Evolutionary conservation across 2,888 invertebrate species (phyloP).

Genomic region (Leptogaster cylindrica): DNA sequence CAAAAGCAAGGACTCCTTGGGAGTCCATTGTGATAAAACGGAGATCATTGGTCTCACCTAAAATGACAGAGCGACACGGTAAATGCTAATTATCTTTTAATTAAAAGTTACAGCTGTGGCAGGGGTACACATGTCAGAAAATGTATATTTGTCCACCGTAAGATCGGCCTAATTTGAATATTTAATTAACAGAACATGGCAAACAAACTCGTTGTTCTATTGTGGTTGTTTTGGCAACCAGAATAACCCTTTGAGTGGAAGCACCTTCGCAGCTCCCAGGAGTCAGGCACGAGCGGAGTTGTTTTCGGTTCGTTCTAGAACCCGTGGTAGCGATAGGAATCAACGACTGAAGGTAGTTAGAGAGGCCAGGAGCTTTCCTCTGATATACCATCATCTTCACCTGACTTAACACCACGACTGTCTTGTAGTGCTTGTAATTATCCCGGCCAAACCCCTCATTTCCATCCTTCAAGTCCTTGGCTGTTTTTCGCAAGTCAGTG

Average conservation of each 20-base stretch:
- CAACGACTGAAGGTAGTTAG: too few relatives aligned
- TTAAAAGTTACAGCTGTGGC: conserved; percentile 31
- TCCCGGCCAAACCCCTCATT: conserved; percentile 9
- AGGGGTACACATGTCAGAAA: conserved; percentile 8
- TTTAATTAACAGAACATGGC: conserved; percentile 32
- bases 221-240: neutral
- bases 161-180: conserved; percentile 35
- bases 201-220: neutral
- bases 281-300: neutral
- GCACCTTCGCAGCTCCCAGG: neutral
- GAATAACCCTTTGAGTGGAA: neutral
- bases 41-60: conserved; percentile 26
- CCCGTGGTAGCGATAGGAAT: too few relatives aligned
- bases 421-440: conserved; percentile 13
- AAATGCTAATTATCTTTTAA: conserved; percentile 39
- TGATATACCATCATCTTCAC: too few relatives aligned
- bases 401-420: too few relatives aligned
- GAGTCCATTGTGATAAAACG: conserved; percentile 3
- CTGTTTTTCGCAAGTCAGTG: conserved; percentile 31
- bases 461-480: conserved; percentile 12
- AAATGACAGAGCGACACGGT: conserved; percentile 21
- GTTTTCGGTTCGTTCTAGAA: too few relatives aligned
- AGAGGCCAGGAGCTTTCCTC: too few relatives aligned
- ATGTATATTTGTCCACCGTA: conserved; percentile 7
- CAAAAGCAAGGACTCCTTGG: neutral